Conservation (phyloP, 2,113 vertebrate genomes). For the Bombycilla garrulus region DNA sequence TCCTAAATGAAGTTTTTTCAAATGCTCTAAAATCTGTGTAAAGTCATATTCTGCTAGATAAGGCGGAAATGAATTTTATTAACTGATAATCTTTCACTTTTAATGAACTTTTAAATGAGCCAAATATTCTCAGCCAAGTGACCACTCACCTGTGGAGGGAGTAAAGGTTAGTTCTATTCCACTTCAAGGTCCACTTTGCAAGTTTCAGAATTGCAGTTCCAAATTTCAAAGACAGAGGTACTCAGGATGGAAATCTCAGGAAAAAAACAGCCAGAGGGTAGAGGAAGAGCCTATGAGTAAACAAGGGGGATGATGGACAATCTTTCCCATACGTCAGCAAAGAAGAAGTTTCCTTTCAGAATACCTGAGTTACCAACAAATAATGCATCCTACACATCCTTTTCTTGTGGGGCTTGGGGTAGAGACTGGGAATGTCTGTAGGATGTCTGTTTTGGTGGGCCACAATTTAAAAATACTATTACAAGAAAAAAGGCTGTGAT, state of each 20-base stretch:
- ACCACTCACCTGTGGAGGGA: not conserved
- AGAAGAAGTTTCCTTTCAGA: not conserved
- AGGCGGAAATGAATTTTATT: not conserved
- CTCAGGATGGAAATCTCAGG: not conserved
- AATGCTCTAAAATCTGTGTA: not conserved
- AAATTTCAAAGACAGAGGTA: not conserved
- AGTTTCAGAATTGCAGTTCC: not conserved
- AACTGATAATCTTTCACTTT: not conserved
- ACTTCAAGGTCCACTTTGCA: not conserved
- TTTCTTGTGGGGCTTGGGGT: not conserved
- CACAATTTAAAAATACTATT: not conserved
- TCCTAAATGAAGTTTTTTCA: not conserved
- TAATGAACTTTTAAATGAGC: not conserved
- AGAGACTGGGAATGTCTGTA: not conserved
- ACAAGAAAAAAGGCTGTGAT: not conserved
- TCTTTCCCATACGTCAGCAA: not conserved
- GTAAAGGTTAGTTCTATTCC: not conserved
- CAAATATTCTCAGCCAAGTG: not conserved
- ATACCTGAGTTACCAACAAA: not conserved
- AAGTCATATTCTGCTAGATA: not conserved
- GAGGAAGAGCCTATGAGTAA: not conserved
- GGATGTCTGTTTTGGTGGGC: not conserved
- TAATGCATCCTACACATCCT: accelerated
- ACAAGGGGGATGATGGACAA: not conserved
- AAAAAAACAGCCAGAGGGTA: not conserved